phyloP scores from a whole-genome alignment of 2,797 vertebrate species.

The Pseudotriccus pelzelni region DNA sequence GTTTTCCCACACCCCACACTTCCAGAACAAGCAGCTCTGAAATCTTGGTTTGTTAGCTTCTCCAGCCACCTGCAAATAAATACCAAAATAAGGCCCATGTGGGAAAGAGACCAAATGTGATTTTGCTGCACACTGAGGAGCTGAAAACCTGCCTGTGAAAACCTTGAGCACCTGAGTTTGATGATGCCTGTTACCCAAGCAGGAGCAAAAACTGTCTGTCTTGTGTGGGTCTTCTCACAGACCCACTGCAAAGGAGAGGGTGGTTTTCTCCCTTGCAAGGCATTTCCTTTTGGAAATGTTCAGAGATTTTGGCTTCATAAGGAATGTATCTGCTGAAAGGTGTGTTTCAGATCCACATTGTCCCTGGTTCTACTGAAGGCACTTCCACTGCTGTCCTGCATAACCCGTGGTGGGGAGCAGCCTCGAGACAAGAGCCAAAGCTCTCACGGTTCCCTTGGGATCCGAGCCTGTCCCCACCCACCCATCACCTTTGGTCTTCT shows the following conservation, averaged over 20 bases:
- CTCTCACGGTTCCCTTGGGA: neutral
- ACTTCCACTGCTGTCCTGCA: neutral
- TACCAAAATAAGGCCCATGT: neutral
- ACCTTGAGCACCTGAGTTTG: neutral
- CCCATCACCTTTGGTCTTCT: neutral
- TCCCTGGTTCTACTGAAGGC: neutral
- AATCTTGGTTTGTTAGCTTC: neutral
- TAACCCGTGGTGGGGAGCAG: accelerated
- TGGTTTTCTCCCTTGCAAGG: neutral
- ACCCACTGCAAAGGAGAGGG: neutral
- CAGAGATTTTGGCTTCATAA: neutral
- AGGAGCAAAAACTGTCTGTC: neutral
- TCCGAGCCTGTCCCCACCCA: neutral
- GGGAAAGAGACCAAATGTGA: neutral
- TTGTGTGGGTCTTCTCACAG: neutral
- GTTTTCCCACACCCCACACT: neutral
- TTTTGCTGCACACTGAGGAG: neutral
- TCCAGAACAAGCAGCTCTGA: neutral
- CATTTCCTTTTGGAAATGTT: neutral
- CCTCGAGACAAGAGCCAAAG: neutral
- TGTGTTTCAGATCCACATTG: neutral
- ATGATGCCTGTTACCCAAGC: neutral
- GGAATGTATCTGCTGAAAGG: neutral
- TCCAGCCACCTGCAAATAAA: neutral
- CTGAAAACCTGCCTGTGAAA: neutral